Percentiles rank a stretch among this genome's conserved stretches.
Conservation (phyloP, 2,113 vertebrate species). For the Sturnus vulgaris region DNA sequence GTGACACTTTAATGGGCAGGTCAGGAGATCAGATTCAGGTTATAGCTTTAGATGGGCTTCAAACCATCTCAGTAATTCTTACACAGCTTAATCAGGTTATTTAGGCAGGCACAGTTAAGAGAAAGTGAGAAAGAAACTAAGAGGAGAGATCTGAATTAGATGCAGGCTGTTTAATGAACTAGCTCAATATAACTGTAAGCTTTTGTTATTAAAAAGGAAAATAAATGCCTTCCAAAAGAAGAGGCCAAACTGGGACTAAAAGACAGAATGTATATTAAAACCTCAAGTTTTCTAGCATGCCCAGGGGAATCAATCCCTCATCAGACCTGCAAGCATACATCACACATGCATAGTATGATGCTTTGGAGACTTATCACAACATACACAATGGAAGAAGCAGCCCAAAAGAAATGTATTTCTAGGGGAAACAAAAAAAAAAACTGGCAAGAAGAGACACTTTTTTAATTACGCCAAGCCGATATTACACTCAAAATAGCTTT, state of each 20-base stretch:
- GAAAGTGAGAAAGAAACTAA: background rate
- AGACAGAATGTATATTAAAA: constrained; percentile 15
- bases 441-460: background rate
- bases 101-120: background rate
- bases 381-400: background rate
- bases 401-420: background rate
- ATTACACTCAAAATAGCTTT: constrained; percentile 9
- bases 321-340: constrained; percentile 31
- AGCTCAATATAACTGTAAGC: background rate
- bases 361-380: background rate
- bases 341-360: background rate
- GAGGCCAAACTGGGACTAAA: background rate
- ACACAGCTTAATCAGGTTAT: background rate
- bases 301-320: background rate
- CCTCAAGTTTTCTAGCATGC: background rate
- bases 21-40: background rate
- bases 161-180: background rate
- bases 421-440: background rate
- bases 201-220: background rate
- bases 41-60: background rate
- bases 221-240: background rate
- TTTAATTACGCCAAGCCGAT: background rate
- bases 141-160: background rate
- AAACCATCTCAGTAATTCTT: background rate
- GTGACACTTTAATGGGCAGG: background rate